Conservation (phyloP, 2,113 vertebrate species). For the Hemiprocne comata region DNA sequence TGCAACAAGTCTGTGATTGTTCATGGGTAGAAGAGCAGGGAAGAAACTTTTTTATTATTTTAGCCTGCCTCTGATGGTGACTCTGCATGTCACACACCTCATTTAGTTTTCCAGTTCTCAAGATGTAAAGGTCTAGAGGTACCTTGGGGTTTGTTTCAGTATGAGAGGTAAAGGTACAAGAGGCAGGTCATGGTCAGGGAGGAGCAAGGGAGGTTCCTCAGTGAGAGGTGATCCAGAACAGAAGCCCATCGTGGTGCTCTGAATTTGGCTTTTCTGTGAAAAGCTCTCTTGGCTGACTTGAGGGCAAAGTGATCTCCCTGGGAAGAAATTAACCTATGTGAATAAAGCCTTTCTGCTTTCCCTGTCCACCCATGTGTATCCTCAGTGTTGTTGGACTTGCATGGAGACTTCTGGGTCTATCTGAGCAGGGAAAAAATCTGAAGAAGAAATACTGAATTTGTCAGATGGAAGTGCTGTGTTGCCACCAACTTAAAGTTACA, state of each 20-base stretch:
- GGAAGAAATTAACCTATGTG: background rate
- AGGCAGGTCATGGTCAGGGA: background rate
- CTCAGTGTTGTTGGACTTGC: background rate
- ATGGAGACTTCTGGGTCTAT: too few relatives aligned
- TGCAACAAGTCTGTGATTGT: background rate
- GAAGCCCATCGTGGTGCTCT: background rate
- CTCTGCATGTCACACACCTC: background rate
- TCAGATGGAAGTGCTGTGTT: background rate
- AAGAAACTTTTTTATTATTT: background rate
- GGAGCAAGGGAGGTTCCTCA: fast-evolving
- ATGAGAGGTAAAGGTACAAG: background rate
- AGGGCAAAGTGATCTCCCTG: background rate
- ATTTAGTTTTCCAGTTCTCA: background rate
- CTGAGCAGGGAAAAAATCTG: background rate
- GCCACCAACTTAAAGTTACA: fast-evolving
- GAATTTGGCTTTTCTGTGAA: background rate
- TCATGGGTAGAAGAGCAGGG: background rate
- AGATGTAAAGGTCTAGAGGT: fast-evolving
- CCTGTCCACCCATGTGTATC: fast-evolving
- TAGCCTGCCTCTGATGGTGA: background rate
- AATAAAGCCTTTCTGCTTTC: background rate
- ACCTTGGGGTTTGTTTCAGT: background rate
- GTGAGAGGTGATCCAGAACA: background rate
- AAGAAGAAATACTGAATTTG: background rate
- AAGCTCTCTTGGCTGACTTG: background rate